A percentile compares a stretch with the other conserved stretches of the same genome.
These are phyloP conservation scores for Phylloscopus whistleri DNA, from an alignment of 2,113 vertebrate species.

Conservation along the genomic window DNA sequence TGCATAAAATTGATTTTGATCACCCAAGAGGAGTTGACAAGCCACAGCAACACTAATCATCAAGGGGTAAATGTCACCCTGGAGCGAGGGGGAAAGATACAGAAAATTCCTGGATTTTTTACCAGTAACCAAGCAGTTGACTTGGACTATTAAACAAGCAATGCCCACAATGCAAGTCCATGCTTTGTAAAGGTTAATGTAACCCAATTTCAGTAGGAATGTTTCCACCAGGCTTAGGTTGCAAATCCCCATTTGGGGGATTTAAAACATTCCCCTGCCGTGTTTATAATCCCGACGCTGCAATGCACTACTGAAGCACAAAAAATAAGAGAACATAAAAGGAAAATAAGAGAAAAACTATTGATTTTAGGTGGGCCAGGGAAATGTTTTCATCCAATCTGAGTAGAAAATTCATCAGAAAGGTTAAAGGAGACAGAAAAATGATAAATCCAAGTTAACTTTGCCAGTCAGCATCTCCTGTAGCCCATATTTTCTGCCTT, in stretches of 20 bases:
- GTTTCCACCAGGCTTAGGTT: background rate
- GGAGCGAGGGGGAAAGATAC: background rate
- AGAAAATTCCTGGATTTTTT: background rate
- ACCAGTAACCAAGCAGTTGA: background rate
- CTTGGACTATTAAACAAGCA: background rate
- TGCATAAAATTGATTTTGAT: background rate
- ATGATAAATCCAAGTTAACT: background rate
- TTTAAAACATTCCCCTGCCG: conserved; percentile 8
- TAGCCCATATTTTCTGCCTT: background rate
- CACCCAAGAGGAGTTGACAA: background rate
- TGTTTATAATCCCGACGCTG: background rate
- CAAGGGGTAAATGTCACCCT: background rate
- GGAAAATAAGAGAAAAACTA: background rate
- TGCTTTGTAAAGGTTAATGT: background rate
- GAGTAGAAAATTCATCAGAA: background rate
- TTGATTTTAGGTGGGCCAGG: background rate
- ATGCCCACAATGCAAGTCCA: rapidly evolving
- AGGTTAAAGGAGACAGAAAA: background rate
- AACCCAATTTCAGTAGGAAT: conserved; percentile 31
- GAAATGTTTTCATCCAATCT: background rate
- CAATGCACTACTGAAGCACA: background rate
- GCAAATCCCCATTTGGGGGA: conserved; percentile 23
- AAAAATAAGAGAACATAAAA: background rate
- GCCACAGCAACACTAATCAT: background rate
- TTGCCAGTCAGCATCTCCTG: background rate